Evolutionary conservation across 2,113 vertebrate species (phyloP).

Genomic region (Barnardius zonarius): DNA sequence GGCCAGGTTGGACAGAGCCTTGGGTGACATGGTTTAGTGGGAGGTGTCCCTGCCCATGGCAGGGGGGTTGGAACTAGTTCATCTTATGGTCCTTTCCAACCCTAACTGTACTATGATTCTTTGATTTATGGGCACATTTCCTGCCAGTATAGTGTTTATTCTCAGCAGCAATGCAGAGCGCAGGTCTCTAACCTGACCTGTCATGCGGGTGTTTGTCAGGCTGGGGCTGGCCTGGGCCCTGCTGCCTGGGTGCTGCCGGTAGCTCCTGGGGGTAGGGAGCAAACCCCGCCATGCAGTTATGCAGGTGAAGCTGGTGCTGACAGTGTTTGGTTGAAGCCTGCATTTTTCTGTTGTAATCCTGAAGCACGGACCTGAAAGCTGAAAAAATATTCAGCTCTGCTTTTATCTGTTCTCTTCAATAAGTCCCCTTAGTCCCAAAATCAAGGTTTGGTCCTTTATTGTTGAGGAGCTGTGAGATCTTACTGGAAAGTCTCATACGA

Average conservation of each 20-base stretch:
- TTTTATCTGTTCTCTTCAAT: neutral
- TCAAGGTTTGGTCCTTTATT: neutral
- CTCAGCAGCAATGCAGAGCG: neutral
- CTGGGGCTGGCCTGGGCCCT: neutral
- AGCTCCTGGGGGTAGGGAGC: rapidly evolving
- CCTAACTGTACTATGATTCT: no score
- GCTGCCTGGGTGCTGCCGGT: rapidly evolving
- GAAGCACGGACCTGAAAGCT: neutral
- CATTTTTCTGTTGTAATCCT: neutral
- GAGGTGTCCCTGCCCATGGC: no score
- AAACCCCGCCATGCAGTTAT: rapidly evolving
- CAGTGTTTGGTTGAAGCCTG: neutral
- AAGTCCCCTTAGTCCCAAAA: neutral
- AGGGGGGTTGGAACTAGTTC: no score
- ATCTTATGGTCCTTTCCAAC: no score
- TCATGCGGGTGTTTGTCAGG: rapidly evolving
- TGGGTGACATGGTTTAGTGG: no score
- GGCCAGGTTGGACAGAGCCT: no score
- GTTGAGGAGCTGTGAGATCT: neutral
- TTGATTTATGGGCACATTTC: neutral
- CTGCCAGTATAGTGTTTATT: neutral
- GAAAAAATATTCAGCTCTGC: neutral
- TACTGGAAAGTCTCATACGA: neutral
- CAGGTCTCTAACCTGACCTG: neutral
- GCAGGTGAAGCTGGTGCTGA: neutral